phyloP scores from a whole-genome alignment of 2,888 invertebrate species.

The Gerris lacustris region DNA sequence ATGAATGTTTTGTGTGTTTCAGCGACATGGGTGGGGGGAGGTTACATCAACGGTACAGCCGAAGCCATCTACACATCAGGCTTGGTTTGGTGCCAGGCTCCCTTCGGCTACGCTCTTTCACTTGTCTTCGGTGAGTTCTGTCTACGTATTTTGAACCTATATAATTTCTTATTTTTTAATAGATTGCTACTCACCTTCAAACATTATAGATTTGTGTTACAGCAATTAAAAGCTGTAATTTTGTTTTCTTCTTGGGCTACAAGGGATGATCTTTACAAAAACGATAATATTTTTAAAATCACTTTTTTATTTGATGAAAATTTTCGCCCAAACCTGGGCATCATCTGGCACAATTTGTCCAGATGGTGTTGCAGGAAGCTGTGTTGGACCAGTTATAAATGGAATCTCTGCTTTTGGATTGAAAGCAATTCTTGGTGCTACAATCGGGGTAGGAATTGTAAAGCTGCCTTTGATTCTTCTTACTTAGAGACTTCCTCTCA shows the following conservation, averaged over 20 bases:
- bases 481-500: constrained; percentile 24
- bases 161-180: neutral
- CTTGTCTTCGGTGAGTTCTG: constrained; percentile 71
- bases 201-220: neutral
- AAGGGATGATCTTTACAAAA: too few relatives aligned
- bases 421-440: constrained; percentile 18
- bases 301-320: too few relatives aligned
- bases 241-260: too few relatives aligned
- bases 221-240: too few relatives aligned
- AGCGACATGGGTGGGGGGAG: constrained; percentile 99
- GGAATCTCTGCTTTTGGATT: neutral
- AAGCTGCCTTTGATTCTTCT: constrained; percentile 18
- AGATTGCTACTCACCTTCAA: neutral
- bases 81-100: constrained; percentile 95
- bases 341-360: too few relatives aligned
- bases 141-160: too few relatives aligned
- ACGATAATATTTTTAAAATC: too few relatives aligned
- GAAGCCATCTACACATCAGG: constrained; percentile 90
- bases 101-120: constrained; percentile 95
- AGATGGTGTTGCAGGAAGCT: neutral
- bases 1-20: constrained; percentile 31
- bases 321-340: too few relatives aligned
- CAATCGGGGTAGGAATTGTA: constrained; percentile 16
- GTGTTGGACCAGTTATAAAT: neutral
- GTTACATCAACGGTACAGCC: constrained; percentile 98